Conservation (phyloP, 1,140 invertebrate species). For the Caenorhabditis tropicalis region DNA sequence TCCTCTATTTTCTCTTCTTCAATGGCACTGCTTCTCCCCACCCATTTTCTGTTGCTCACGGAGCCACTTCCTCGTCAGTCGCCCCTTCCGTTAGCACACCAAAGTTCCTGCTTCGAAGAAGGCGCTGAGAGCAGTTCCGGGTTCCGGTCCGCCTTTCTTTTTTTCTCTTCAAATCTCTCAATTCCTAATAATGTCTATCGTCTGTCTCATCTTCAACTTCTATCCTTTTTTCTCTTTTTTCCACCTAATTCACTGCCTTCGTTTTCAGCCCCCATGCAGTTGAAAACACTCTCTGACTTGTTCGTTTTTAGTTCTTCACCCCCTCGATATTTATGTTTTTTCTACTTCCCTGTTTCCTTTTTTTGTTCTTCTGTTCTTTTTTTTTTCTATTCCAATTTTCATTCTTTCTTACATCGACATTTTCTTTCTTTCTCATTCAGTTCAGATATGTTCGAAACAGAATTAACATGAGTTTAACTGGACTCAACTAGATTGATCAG, state of each 20-base stretch:
- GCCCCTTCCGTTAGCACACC: not conserved
- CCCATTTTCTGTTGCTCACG: not conserved
- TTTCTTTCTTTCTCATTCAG: not conserved
- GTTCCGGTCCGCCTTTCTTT: constrained; percentile 21
- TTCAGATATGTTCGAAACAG: no score
- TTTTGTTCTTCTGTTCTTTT: not conserved
- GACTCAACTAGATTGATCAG: no score
- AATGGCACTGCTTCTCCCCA: not conserved
- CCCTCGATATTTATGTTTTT: not conserved
- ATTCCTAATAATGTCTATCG: not conserved
- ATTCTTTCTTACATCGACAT: not conserved
- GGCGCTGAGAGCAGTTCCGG: constrained; percentile 7
- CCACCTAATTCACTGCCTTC: constrained; percentile 28
- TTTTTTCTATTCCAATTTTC: not conserved
- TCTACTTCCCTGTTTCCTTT: not conserved
- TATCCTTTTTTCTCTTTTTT: not conserved
- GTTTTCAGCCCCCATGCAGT: constrained; percentile 3
- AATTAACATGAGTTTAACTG: no score
- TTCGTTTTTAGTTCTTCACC: not conserved
- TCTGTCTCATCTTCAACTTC: not conserved
- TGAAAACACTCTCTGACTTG: not conserved
- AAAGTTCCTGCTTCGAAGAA: not conserved
- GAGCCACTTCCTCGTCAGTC: not conserved
- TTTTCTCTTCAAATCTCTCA: not conserved
- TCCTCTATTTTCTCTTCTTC: not conserved